Evolutionary conservation across 2,113 vertebrate genomes (phyloP).

Genomic region (Mormyrus lacerda): DNA sequence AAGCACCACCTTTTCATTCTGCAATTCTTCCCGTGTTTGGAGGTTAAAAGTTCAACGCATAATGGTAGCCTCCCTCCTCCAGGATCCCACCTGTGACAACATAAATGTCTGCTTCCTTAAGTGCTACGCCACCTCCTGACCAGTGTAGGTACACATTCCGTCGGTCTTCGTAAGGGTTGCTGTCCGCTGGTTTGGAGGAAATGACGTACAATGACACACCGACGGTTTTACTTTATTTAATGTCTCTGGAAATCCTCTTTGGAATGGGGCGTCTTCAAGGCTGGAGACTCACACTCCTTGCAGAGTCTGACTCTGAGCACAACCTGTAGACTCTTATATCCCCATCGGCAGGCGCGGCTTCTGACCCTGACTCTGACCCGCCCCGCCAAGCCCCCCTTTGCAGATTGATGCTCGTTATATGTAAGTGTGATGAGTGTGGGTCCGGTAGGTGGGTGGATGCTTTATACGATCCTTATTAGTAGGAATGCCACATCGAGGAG

Average conservation of each 20-base stretch:
- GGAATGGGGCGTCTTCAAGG: not conserved
- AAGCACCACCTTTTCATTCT: not conserved
- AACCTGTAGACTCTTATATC: not conserved
- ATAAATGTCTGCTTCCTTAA: not conserved
- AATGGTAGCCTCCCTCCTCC: not conserved
- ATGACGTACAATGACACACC: not conserved
- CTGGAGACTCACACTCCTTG: not conserved
- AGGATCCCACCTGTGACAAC: not conserved
- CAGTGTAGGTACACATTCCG: not conserved
- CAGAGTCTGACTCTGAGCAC: not conserved
- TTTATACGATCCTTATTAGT: not conserved
- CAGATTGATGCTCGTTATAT: not conserved
- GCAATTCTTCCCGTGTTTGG: not conserved
- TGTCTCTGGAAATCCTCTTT: not conserved
- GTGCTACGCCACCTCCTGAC: not conserved
- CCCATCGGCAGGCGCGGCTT: not conserved
- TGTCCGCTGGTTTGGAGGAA: not conserved
- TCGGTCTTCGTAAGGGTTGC: not conserved
- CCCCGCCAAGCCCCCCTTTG: not conserved
- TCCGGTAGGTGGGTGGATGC: not conserved
- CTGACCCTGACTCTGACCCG: not conserved
- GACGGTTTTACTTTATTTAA: not conserved
- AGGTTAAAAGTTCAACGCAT: not conserved
- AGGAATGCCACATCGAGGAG: conserved; percentile 36
- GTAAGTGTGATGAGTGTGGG: not conserved